Base-by-base conservation (phyloP, 2,113 vertebrate genomes). In the Puffinus mauretanicus region DNA sequence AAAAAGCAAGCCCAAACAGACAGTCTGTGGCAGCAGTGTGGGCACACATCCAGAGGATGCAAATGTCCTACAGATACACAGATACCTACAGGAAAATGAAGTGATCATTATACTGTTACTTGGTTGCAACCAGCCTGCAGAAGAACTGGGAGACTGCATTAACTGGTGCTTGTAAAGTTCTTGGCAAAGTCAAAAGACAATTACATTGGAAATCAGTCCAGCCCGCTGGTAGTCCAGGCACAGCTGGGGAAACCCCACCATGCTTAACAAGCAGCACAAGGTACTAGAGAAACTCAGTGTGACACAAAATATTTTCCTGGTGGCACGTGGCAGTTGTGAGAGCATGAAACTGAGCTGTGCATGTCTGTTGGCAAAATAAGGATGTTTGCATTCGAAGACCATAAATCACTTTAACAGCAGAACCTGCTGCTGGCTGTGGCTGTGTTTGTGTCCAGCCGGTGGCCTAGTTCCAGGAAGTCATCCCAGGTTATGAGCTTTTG, bases 401-500 rank as follows among this genome's bases (percentile, higher is more conserved):
- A 2, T 71, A 78, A 89, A 91, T 42, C 73, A 3, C 49, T 1
- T 40, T 5, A 49, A n/a, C 21, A 61, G 65, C 57, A 57, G 30
- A 52, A 62, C 27, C 77, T 36, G 73, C 66, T 34, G 27, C 66
- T 15, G 73, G 26, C 47, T 34, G 29, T 1, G 81, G 26, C 84
- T 8, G 30, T 8, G 83, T 8, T 27, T 16, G 29, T 54, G 7
- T 32, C 26, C n/a, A 42, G 24, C 0, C 42, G n/a, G 1, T 5
- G 5, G 2, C 6, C 24, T 17, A 1, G 11, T 14, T 55, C 84
- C 95, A 3, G 51, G 17, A 15, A 67, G 14, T 6, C 62, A 13
- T 20, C 57, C 52, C 44, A 3, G n/a, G 38, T 32, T 9, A 24
- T 1, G 13, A 24, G 4, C 4, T 34, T 22, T 7, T 0, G 0